Conservation (phyloP, 2,888 invertebrate genomes). For the Agrenia bidenticulata region DNA sequence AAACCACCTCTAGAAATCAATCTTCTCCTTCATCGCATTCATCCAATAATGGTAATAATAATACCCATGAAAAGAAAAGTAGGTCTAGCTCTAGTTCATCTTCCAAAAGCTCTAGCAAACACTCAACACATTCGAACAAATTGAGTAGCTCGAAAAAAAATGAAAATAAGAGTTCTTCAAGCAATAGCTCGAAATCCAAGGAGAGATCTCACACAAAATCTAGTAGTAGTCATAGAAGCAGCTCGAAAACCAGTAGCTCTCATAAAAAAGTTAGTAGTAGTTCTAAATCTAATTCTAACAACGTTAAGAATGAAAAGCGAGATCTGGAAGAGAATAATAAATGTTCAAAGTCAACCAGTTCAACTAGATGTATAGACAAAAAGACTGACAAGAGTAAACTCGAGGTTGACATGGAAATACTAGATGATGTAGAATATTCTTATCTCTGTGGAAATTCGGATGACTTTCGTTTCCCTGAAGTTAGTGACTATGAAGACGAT, state of each 20-base stretch:
- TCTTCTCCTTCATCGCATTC: too few species aligned
- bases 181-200: neutral
- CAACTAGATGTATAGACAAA: too few species aligned
- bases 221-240: slow-evolving; percentile 1
- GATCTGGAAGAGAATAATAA: too few species aligned
- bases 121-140: neutral
- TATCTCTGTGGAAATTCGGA: slow-evolving; percentile 2
- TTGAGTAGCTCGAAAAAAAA: neutral
- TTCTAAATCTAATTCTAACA: slow-evolving; percentile 4
- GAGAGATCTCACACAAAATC: neutral
- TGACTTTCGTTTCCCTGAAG: slow-evolving; percentile 4
- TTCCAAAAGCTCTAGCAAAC: slow-evolving; percentile 13
- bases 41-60: too few species aligned
- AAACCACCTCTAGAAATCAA: too few species aligned
- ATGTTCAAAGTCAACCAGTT: too few species aligned
- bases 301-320: neutral
- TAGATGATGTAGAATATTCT: neutral
- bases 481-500: slow-evolving; percentile 60
- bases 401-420: neutral
- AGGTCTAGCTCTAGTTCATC: neutral
- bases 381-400: neutral
- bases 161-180: neutral
- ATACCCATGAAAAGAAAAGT: neutral
- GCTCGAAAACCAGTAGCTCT: neutral
- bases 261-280: neutral